These are phyloP conservation scores for Pristionchus entomophagus DNA, from an alignment of 2,888 invertebrate species.

Conservation along the genomic window DNA sequence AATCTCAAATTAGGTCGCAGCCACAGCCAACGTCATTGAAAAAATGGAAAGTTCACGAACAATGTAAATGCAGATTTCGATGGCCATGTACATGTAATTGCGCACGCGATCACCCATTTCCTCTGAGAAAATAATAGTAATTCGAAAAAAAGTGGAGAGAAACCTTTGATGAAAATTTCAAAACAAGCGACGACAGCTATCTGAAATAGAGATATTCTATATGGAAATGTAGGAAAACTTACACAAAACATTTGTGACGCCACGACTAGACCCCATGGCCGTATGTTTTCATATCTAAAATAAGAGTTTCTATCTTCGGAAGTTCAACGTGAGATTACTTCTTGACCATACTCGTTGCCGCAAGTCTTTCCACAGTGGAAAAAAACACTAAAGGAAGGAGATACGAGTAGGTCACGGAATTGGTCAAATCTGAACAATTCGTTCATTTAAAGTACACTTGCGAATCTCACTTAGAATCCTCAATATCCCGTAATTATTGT, in stretches of 20 bases:
- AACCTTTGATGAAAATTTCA: not conserved
- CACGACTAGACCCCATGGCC: not conserved
- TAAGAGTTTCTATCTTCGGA: not conserved
- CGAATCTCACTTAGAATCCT: not conserved
- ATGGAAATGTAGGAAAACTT: not conserved
- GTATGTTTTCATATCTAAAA: constrained; percentile 9
- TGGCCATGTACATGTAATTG: not conserved
- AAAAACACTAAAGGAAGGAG: not conserved
- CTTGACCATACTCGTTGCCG: not conserved
- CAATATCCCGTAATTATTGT: not conserved
- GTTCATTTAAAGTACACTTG: too few relatives aligned
- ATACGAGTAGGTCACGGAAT: not conserved
- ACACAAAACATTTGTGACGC: constrained; percentile 11
- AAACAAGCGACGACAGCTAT: not conserved
- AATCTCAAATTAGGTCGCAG: not conserved
- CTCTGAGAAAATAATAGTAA: not conserved
- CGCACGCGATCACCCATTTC: not conserved
- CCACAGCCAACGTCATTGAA: not conserved
- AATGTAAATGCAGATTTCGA: not conserved
- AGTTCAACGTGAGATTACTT: not conserved
- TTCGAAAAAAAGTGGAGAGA: not conserved
- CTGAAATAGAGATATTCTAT: not conserved
- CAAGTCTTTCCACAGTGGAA: not conserved
- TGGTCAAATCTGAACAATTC: not conserved
- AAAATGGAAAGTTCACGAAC: not conserved